phyloP scores from a whole-genome alignment of 2,797 vertebrate species.

The Microctenopoma lineatum region DNA sequence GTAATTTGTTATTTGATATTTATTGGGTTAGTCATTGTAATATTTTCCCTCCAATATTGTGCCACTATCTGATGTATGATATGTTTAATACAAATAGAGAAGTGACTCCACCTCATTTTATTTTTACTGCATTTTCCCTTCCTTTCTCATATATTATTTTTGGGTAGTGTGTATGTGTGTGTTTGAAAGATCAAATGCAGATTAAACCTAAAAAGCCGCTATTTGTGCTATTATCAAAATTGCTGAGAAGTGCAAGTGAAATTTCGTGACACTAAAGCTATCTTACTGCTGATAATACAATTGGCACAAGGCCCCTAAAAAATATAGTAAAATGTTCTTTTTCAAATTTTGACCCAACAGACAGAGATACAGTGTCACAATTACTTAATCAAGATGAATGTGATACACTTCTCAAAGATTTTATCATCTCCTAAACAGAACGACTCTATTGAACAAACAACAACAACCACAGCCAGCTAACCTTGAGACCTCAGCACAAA shows the following conservation, averaged over 20 bases:
- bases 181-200: constrained; percentile 33
- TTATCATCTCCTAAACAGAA: constrained; percentile 38
- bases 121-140: constrained; percentile 63
- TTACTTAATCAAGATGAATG: constrained; percentile 20
- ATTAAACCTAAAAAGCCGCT: constrained; percentile 7
- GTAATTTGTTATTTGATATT: neutral
- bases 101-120: constrained; percentile 51
- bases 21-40: neutral
- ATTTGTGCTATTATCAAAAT: neutral
- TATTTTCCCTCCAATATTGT: constrained; percentile 9
- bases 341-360: constrained; percentile 56
- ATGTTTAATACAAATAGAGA: constrained; percentile 53
- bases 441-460: constrained; percentile 36
- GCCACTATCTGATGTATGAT: constrained; percentile 19
- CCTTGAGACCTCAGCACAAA: constrained; percentile 36
- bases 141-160: constrained; percentile 67
- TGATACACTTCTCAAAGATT: constrained; percentile 26
- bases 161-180: constrained; percentile 23
- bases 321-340: constrained; percentile 10
- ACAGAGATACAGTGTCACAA: constrained; percentile 51
- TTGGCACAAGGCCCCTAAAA: neutral
- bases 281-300: constrained; percentile 1
- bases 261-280: constrained; percentile 2
- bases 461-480: constrained; percentile 27
- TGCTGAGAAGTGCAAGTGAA: neutral